These are phyloP conservation scores for Yponomeuta cagnagella DNA, from an alignment of 2,888 invertebrate species.

Conservation along the genomic window DNA sequence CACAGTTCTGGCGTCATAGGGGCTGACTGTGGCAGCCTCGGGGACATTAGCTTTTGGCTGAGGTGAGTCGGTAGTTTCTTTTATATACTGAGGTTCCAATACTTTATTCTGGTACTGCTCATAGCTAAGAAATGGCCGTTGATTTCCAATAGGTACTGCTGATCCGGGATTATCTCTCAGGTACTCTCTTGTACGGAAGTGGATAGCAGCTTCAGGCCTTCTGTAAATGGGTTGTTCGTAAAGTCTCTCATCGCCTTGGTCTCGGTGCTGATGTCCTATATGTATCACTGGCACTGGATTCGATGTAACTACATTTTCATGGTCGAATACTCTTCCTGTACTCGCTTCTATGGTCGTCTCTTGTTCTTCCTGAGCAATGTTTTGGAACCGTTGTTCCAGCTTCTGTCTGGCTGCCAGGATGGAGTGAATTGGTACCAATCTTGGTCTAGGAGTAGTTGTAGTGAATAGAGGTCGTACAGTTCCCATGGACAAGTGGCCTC, in stretches of 20 bases:
- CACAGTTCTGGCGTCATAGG: slow-evolving; percentile 53
- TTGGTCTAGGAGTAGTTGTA: slow-evolving; percentile 75
- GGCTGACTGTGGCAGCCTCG: slow-evolving; percentile 48
- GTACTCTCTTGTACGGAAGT: slow-evolving; percentile 66
- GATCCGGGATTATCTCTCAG: slow-evolving; percentile 68
- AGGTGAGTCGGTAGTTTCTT: slow-evolving; percentile 39
- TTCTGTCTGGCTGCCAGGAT: slow-evolving; percentile 66
- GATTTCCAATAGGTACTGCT: slow-evolving; percentile 67
- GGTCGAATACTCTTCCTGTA: slow-evolving; percentile 68
- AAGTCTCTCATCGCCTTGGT: slow-evolving; percentile 47
- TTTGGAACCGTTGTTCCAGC: slow-evolving; percentile 64
- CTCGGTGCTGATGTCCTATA: slow-evolving; percentile 58
- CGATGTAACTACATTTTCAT: slow-evolving; percentile 65
- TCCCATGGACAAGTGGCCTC: slow-evolving; percentile 78
- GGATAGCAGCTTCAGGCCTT: slow-evolving; percentile 47
- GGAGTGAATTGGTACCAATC: slow-evolving; percentile 71
- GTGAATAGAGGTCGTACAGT: slow-evolving; percentile 81
- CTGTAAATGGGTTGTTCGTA: slow-evolving; percentile 60
- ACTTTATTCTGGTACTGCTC: slow-evolving; percentile 60
- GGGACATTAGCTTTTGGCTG: slow-evolving; percentile 43
- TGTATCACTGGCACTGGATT: slow-evolving; percentile 74
- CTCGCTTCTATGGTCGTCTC: slow-evolving; percentile 70
- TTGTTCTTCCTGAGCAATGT: slow-evolving; percentile 48
- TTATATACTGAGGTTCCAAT: slow-evolving; percentile 62
- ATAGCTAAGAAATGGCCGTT: slow-evolving; percentile 67